Evolutionary conservation across 35 echinoderm and acorn worm species (phyloP), one percentile per base, ranked within the genome.

Genomic region (Patiria miniata): DNA sequence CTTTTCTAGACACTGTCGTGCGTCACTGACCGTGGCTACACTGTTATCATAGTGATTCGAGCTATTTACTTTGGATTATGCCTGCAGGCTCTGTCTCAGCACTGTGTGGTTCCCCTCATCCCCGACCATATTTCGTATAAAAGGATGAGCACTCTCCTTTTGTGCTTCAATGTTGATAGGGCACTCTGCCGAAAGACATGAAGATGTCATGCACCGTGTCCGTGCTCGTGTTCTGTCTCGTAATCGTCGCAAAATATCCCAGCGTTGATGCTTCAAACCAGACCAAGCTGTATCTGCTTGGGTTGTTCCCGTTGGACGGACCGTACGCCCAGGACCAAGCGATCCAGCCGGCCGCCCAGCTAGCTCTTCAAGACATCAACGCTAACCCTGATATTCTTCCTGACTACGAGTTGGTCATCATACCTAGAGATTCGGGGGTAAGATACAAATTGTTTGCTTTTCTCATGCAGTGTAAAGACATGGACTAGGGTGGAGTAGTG

Each of bases 281-380:
- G 26, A 73, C 65, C 65, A 73, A 73, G 26, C 65, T 73, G 65
- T 73, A 73, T 30, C 65, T 91, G 22, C 52, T 91, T 6, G 89
- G 89, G 19, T 39, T 91, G 30, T 91, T 86, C 73, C 89, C 89
- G 42, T 79, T 91, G 82, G 55, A 68, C 1, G 89, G 89, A 8
- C 78, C 82, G 4, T 91, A 82, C 82, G 60, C 89, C 6, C 82
- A 82, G 47, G 89, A 82, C 2, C 82, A 91, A 38, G 89, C 69
- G 0, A 69, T 80, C 12, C 38, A 51, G 37, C 83, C 60, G 6
- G 89, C 89, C 9, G 78, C 79, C 17, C 38, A 78, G 37, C 53
- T 91, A 1, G 89, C 69, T 16, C n/a, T 86, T 8, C 38, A 85
- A 50, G 82, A 91, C 28, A 83, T 91, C 22, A 91, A 91, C 34